Evolutionary conservation across 2,113 vertebrate species (phyloP).

Genomic region (Pithys albifrons): DNA sequence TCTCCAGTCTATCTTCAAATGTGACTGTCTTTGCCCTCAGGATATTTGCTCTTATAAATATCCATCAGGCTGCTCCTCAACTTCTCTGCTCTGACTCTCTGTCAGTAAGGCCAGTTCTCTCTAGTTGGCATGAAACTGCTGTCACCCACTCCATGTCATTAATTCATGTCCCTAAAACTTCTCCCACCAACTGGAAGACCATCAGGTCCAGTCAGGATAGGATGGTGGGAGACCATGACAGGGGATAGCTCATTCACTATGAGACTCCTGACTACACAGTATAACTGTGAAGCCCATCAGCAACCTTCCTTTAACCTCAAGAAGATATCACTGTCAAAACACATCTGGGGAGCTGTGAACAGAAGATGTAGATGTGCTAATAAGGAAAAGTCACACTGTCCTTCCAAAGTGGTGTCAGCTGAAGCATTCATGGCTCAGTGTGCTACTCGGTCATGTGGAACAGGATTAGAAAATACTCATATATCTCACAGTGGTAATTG

Average conservation of each 20-base stretch:
- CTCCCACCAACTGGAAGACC: background rate
- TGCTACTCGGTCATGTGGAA: background rate
- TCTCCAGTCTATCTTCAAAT: background rate
- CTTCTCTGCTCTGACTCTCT: background rate
- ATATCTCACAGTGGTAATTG: background rate
- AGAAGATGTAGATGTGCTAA: background rate
- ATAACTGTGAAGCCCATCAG: background rate
- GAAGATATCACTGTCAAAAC: background rate
- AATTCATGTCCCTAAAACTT: background rate
- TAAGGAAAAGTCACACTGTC: background rate
- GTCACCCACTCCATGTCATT: background rate
- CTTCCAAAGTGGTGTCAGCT: background rate
- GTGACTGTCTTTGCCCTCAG: background rate
- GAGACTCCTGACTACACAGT: background rate
- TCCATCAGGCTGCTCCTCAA: background rate
- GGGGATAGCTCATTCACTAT: background rate
- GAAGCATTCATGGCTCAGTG: background rate
- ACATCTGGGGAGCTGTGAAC: background rate
- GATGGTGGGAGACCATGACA: background rate
- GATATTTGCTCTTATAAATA: background rate
- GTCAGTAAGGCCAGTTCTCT: background rate
- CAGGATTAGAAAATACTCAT: background rate
- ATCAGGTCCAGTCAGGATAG: background rate
- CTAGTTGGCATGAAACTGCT: background rate
- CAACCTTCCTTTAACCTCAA: background rate